Conservation (phyloP, 2,113 vertebrate genomes). For the Alethe diademata region DNA sequence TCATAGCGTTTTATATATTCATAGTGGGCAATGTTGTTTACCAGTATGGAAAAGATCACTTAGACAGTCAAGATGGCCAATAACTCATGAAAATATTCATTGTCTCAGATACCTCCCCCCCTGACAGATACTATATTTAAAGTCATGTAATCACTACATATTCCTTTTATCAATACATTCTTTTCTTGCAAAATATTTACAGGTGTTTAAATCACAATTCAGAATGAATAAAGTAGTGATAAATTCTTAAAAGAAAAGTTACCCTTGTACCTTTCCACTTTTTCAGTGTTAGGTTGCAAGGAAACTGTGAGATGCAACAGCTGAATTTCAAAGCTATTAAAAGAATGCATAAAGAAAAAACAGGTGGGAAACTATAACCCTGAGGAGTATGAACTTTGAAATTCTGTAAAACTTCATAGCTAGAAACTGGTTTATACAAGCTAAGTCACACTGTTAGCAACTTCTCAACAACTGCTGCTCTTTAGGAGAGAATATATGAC, state of each 20-base stretch:
- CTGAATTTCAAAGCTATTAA: neutral
- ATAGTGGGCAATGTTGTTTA: neutral
- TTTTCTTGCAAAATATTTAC: neutral
- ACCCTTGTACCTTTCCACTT: neutral
- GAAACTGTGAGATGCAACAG: neutral
- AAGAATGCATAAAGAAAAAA: neutral
- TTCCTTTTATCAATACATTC: neutral
- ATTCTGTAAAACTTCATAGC: neutral
- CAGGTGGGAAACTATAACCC: neutral
- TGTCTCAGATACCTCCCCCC: neutral
- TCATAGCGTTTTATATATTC: neutral
- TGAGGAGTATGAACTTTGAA: neutral
- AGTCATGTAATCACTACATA: neutral
- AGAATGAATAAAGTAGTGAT: neutral
- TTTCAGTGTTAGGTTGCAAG: neutral
- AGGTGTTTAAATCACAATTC: neutral
- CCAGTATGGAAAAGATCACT: neutral
- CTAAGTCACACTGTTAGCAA: neutral
- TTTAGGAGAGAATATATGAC: neutral
- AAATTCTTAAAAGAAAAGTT: neutral
- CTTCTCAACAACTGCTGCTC: neutral
- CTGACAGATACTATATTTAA: neutral
- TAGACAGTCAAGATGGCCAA: neutral
- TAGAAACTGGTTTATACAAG: neutral
- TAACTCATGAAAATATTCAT: neutral